Base-by-base conservation (phyloP, 2,113 vertebrate species). In the Ahaetulla prasina region DNA sequence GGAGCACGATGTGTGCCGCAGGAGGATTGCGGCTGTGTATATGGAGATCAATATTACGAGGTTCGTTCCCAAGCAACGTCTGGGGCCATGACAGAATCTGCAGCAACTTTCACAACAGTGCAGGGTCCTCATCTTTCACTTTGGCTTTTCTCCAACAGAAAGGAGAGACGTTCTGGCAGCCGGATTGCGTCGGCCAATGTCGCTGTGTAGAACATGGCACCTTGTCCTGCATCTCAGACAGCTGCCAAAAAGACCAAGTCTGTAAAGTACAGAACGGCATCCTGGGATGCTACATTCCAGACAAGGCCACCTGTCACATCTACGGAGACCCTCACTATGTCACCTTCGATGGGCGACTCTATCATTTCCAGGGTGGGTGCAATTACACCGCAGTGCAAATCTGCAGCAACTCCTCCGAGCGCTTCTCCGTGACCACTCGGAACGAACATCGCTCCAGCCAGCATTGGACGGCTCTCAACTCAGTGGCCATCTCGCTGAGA, bases 271-370 rank as follows among this genome's bases (percentile, higher is more conserved):
- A 96, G 90, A 90, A 98, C 0, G 97, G 98, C 16, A 92, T 96
- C 85, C 96, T 96, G 93, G 98, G 96, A 60, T 99, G 98, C 93
- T 97, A 97, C 95, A 92, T 88, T 10, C 94, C 98, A 92, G 96
- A 92, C 89, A 96, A 92, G 0, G 97, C 95, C 68, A 97, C 97
- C 91, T 99, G 99, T 95, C 97, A 97, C 20, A 94, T 97, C 93
- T 98, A 98, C 0, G 98, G 99, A 0, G 98, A 99, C 96, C 98
- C 98, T 0, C 98, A 99, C 93, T 99, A 98, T 88, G 95, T 97
- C 92, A 99, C 98, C 93, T 99, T 98, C 55, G 98, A 99, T 1
- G 96, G 97, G 49, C 97, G 95, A 91, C 97, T 97, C 43, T 98
- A 98, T 91, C 96, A 96, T 93, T 98, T 98, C 96, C 97, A 97